Evolutionary conservation across 2,113 vertebrate species (phyloP).

Genomic region (Motacilla tschutschensis): DNA sequence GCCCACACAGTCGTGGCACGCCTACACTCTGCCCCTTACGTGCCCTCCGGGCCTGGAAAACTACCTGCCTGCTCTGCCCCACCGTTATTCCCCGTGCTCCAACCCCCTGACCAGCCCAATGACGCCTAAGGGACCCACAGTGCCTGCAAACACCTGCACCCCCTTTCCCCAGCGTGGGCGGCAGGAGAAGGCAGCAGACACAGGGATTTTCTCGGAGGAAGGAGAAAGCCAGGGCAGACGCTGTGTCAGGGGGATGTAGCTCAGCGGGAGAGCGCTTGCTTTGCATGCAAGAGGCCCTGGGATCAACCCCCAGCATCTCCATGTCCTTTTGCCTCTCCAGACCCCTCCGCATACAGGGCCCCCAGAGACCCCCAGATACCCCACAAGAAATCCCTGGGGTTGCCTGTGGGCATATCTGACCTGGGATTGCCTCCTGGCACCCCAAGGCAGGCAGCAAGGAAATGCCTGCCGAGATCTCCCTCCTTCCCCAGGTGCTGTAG

Average conservation of each 20-base stretch:
- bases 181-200: no score
- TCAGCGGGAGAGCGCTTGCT: neutral
- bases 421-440: no score
- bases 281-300: neutral
- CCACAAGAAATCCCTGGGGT: neutral
- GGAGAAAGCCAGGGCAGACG: neutral
- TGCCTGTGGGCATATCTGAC: fast-evolving
- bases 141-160: no score
- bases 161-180: no score
- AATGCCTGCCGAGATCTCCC: fast-evolving
- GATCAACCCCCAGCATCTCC: neutral
- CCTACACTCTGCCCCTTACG: neutral
- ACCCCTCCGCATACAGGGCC: no score
- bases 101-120: neutral
- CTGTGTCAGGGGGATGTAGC: neutral
- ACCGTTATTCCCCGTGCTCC: neutral
- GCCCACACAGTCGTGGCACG: neutral
- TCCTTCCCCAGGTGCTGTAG: neutral
- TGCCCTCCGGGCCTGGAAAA: no score
- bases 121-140: no score
- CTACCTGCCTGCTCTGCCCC: neutral
- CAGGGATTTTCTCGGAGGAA: no score
- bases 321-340: fast-evolving
- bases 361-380: fast-evolving
- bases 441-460: neutral